Evolutionary conservation across 2,888 invertebrate genomes (phyloP), one percentile per base, ranked within the genome.

Genomic region (Baccha elongata): DNA sequence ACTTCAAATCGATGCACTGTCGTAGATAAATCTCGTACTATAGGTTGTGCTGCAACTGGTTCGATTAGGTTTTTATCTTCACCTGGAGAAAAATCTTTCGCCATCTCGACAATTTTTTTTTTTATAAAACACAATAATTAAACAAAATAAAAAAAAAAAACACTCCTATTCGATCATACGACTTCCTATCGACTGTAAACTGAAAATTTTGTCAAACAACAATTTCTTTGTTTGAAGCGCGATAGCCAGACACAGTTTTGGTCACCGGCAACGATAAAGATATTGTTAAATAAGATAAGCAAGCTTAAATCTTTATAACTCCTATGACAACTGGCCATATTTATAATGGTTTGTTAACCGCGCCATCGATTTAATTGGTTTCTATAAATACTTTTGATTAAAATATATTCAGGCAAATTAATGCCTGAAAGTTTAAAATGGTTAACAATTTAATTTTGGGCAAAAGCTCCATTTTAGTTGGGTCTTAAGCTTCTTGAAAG

Each of bases 281-380:
- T 29, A 44, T 44, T 60, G 19, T 60, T 29, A 60, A 60, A 40
- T 15, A 44, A 44, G 60, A 60, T 60, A 60, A 60, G 60, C 60
- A 44, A 60, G 17, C 19, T 60, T n/a, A 44, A 42, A 44, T 19
- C 17, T 10, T 60, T 60, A 44, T 60, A 60, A 60, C 40, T 44
- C 37, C 42, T 17, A 60, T 60, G 48, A 13, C 48, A 48, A 48
- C 48, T 48, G 21, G 48, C 37, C 37, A 40, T 40, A 40, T 40
- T 40, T 40, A 40, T 40, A 40, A 40, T 40, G 37, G 37, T 13
- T 40, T 40, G n/a, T 40, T 15, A 46, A n/a, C 10, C 8, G 10
- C 35, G n/a, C 3, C 6, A 42, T 40, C 26, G 15, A 10, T 26
- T 17, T 7, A 32, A 42, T 29, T 60, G 42, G 42, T 19, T 17